phyloP scores from a whole-genome alignment of 2,797 vertebrate genomes.

The Scleropages formosus region DNA sequence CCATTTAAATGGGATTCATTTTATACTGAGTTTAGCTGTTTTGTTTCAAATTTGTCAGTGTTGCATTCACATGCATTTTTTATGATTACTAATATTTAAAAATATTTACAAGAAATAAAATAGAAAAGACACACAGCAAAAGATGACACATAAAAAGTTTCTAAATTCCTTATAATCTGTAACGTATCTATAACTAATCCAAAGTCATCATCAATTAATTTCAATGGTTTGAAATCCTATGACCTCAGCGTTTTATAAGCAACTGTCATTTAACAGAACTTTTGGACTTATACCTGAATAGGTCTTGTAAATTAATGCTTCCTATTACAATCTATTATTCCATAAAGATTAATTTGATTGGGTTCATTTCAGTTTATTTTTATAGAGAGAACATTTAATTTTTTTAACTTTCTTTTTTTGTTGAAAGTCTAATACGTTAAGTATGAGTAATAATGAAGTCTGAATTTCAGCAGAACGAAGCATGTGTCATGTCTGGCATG shows the following conservation, averaged over 20 bases:
- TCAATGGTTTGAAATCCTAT: no score
- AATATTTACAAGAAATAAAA: background rate
- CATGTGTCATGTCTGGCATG: no score
- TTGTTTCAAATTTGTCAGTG: background rate
- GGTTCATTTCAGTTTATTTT: slow-evolving; percentile 13
- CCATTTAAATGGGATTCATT: background rate
- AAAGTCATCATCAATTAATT: no score
- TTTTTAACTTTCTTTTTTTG: background rate
- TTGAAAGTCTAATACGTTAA: background rate
- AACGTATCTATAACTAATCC: background rate
- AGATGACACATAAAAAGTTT: background rate
- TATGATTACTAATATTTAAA: background rate
- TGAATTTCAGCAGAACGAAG: no score
- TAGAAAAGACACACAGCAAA: background rate
- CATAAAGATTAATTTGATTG: background rate
- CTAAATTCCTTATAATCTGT: background rate
- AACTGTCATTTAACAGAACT: no score
- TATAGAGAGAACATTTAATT: background rate
- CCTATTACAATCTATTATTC: background rate
- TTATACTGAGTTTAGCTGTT: background rate
- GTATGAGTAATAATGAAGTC: no score
- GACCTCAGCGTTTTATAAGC: no score
- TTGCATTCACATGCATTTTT: background rate
- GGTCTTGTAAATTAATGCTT: no score
- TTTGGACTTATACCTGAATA: no score